phyloP scores from a whole-genome alignment of 1,140 invertebrate genomes.

The Acyrthosiphon pisum region DNA sequence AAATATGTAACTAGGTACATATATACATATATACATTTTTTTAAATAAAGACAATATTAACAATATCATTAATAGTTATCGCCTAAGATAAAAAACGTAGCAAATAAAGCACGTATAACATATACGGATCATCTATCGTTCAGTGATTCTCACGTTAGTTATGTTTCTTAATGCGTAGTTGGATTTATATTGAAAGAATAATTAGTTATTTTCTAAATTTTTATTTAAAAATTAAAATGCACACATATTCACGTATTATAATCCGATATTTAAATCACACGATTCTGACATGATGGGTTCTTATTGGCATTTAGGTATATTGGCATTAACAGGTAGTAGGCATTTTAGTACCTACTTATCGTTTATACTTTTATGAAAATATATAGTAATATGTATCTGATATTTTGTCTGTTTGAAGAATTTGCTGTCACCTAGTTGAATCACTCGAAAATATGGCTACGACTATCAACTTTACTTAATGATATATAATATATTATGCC shows the following conservation, averaged over 20 bases:
- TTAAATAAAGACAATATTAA: neutral
- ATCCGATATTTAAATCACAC: neutral
- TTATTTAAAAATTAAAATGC: neutral
- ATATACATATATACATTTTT: neutral
- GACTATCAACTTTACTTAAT: neutral
- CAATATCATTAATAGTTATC: neutral
- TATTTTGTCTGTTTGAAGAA: neutral
- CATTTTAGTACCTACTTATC: too few relatives aligned
- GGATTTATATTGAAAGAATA: neutral
- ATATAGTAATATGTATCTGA: too few relatives aligned
- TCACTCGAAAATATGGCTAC: neutral
- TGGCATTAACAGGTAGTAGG: too few relatives aligned
- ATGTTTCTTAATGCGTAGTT: neutral
- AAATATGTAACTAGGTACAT: neutral
- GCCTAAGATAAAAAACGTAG: neutral
- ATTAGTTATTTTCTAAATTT: neutral
- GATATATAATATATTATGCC: neutral
- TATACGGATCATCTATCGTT: neutral
- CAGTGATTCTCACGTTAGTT: neutral
- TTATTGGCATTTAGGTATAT: too few relatives aligned
- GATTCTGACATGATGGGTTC: neutral
- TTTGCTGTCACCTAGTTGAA: neutral
- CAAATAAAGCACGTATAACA: neutral
- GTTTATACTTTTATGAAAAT: too few relatives aligned
- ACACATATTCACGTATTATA: neutral